A percentile compares a stretch with the other conserved stretches of the same genome.
Evolutionary conservation across 30 jellyfish, hydroid and myxozoan species (phyloP).

Genomic region (Nemopilema nomurai): DNA sequence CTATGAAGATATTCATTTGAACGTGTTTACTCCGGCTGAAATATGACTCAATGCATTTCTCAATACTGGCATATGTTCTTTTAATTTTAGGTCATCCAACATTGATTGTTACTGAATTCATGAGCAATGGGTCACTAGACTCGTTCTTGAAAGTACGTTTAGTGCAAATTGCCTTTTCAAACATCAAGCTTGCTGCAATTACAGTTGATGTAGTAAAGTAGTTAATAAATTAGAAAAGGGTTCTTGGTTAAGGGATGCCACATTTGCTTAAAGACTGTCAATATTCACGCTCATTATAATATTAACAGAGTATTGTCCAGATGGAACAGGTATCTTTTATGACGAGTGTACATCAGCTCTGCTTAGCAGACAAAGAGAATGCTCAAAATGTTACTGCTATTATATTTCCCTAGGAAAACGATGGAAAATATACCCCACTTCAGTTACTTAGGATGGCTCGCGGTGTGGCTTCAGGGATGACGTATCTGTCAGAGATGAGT

Average conservation of each 20-base stretch:
- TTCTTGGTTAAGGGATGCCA: too few species aligned
- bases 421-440: constrained; percentile 61
- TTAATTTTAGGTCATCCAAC: constrained; percentile 72
- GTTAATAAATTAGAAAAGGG: too few species aligned
- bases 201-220: not conserved
- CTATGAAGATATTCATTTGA: too few species aligned
- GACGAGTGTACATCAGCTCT: too few species aligned
- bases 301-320: too few species aligned
- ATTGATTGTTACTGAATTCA: constrained; percentile 85
- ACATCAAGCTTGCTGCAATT: not conserved
- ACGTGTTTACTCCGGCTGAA: too few species aligned
- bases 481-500: constrained; percentile 88
- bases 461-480: constrained; percentile 97
- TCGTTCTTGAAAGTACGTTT: constrained; percentile 72
- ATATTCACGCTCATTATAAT: too few species aligned
- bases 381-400: not conserved
- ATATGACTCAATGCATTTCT: not conserved
- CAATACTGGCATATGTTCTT: not conserved
- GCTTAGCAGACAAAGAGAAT: too few species aligned
- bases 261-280: too few species aligned
- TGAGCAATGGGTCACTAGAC: constrained; percentile 94
- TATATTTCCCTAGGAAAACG: constrained; percentile 66
- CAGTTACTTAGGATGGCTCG: constrained; percentile 95
- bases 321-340: too few species aligned
- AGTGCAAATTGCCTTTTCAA: not conserved